A percentile compares a stretch with the other conserved stretches of the same genome.
Evolutionary conservation across 2,888 invertebrate genomes (phyloP).

Genomic region (Erebia palarica): DNA sequence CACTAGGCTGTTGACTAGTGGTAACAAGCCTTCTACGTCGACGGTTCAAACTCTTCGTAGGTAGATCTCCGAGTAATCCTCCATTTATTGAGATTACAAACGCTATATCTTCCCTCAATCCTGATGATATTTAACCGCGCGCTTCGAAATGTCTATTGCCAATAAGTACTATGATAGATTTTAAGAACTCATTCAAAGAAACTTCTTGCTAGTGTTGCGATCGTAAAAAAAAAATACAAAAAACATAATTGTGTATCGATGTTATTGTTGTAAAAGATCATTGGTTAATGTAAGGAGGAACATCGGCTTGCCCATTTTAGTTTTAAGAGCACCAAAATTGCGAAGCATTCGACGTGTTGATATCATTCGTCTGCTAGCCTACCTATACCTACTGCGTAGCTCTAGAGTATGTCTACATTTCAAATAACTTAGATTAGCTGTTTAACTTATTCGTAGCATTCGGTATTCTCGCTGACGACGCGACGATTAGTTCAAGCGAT

Average conservation of each 20-base stretch:
- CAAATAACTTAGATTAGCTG: slow-evolving; percentile 70
- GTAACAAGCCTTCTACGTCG: background rate
- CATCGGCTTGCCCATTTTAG: slow-evolving; percentile 51
- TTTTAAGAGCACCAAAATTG: slow-evolving; percentile 67
- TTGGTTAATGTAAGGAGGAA: slow-evolving; percentile 46
- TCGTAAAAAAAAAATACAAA: slow-evolving; percentile 30
- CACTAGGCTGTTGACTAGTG: slow-evolving; percentile 15
- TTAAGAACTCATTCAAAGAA: slow-evolving; percentile 12
- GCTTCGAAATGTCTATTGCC: slow-evolving; percentile 15
- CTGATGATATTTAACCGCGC: background rate
- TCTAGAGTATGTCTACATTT: slow-evolving; percentile 64
- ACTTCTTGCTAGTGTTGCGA: slow-evolving; percentile 35
- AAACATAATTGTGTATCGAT: slow-evolving; percentile 34
- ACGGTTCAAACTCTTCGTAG: background rate
- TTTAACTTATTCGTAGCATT: slow-evolving; percentile 61
- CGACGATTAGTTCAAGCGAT: background rate
- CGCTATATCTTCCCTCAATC: background rate
- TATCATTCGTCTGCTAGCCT: slow-evolving; percentile 64
- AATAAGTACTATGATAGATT: slow-evolving; percentile 5
- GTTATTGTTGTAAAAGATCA: slow-evolving; percentile 40
- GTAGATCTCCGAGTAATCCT: background rate
- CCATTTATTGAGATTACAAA: slow-evolving; percentile 1
- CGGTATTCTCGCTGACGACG: slow-evolving; percentile 39
- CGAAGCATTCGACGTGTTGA: slow-evolving; percentile 59
- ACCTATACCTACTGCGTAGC: slow-evolving; percentile 54